These are phyloP conservation scores for Himalopsyche anomala DNA, from an alignment of 2,888 invertebrate genomes.

Conservation along the genomic window DNA sequence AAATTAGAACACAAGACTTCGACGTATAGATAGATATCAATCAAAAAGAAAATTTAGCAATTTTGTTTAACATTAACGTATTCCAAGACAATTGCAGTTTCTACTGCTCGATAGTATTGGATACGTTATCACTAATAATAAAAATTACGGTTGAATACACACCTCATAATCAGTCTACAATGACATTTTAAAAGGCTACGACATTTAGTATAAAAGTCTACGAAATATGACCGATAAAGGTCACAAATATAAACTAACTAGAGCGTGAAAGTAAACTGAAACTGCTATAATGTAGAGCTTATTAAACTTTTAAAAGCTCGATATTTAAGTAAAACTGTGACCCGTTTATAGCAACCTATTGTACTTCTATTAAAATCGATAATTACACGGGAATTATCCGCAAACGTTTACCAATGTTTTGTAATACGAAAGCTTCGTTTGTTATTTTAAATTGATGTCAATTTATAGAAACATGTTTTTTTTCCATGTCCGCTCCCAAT, in stretches of 20 bases:
- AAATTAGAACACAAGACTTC: no score
- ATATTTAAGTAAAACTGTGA: not conserved
- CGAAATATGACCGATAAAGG: slow-evolving; percentile 31
- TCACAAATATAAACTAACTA: not conserved
- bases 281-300: not conserved
- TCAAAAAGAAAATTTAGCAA: no score
- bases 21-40: no score
- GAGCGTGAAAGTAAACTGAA: slow-evolving; percentile 1
- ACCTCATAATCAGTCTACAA: not conserved
- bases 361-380: slow-evolving; percentile 9
- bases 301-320: slow-evolving; percentile 7
- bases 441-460: no score
- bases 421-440: no score
- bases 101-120: no score
- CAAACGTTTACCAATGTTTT: not conserved
- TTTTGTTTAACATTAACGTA: no score
- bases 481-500: no score
- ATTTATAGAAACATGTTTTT: no score
- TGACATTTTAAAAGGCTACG: slow-evolving; percentile 2
- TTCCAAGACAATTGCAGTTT: no score
- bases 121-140: no score
- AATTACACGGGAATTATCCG: not conserved
- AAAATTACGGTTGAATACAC: no score
- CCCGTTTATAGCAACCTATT: not conserved
- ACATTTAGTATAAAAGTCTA: not conserved